Evolutionary conservation across 2,797 vertebrate genomes (phyloP).

Genomic region (Amniataba percoides): DNA sequence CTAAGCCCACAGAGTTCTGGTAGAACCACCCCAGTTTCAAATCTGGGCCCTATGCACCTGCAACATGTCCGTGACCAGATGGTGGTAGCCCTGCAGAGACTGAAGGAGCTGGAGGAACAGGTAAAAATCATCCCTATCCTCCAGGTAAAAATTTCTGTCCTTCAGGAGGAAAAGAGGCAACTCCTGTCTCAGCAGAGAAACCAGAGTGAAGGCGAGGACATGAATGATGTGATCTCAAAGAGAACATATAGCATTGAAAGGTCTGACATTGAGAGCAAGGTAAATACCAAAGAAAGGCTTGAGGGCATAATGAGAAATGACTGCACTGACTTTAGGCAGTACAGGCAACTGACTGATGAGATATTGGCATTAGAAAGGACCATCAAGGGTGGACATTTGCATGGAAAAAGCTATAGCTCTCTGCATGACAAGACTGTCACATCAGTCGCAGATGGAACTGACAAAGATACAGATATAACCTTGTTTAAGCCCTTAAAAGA

Average conservation of each 20-base stretch:
- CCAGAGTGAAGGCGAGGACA: conserved; percentile 78
- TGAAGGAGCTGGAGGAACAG: conserved; percentile 97
- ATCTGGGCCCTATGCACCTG: conserved; percentile 90
- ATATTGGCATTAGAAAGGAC: conserved; percentile 91
- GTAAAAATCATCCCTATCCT: conserved; percentile 95
- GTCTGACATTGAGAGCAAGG: conserved; percentile 67
- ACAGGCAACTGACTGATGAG: conserved; percentile 90
- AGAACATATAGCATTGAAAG: conserved; percentile 84
- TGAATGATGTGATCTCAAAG: conserved; percentile 81
- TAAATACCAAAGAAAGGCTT: conserved; percentile 65
- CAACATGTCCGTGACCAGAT: conserved; percentile 97
- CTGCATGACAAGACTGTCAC: conserved; percentile 67
- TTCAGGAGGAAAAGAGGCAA: conserved; percentile 96
- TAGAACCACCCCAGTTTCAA: conserved; percentile 89
- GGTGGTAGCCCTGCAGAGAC: conserved; percentile 93
- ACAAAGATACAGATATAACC: conserved; percentile 76
- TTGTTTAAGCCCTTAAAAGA: conserved; percentile 62
- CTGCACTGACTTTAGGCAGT: conserved; percentile 86
- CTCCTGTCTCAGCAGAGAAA: conserved; percentile 88
- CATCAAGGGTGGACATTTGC: conserved; percentile 85
- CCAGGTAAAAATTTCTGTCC: conserved; percentile 96
- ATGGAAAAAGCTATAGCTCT: conserved; percentile 47
- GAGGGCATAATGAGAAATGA: conserved; percentile 78
- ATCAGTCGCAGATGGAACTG: conserved; percentile 82
- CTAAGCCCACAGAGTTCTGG: conserved; percentile 93